These are phyloP conservation scores for Danio rerio DNA, from an alignment of 2,113 vertebrate genomes.

Conservation along the genomic window DNA sequence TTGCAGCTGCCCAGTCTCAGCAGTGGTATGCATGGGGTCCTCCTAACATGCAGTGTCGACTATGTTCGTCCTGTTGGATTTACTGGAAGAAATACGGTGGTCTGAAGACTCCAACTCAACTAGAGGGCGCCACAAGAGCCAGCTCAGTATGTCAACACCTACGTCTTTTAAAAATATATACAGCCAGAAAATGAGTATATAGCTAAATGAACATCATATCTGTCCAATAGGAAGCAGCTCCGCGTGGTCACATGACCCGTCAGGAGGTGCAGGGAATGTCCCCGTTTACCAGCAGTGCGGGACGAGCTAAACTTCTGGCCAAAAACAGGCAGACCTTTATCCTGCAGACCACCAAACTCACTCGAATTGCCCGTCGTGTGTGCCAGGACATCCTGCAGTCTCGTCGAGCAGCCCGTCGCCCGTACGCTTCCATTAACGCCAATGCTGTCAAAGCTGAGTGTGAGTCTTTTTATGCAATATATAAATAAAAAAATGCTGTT, in stretches of 20 bases:
- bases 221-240: conserved; percentile 79
- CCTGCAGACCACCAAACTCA: conserved; percentile 92
- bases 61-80: conserved; percentile 95
- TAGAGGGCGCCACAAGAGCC: conserved; percentile 86
- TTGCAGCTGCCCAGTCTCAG: conserved; percentile 86
- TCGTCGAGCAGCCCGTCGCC: conserved; percentile 85
- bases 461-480: conserved; percentile 62
- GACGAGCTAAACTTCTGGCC: conserved; percentile 89
- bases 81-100: conserved; percentile 97
- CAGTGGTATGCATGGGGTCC: conserved; percentile 97
- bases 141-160: conserved; percentile 76
- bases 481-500: too few species aligned
- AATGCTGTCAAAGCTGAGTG: conserved; percentile 95
- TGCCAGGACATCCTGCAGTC: conserved; percentile 92
- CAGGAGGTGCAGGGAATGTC: conserved; percentile 91
- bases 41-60: conserved; percentile 95
- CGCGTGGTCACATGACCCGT: conserved; percentile 85
- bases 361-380: conserved; percentile 88
- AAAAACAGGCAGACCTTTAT: conserved; percentile 95
- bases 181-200: not conserved
- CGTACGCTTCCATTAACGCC: conserved; percentile 93
- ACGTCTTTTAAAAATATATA: too few species aligned
- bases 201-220: too few species aligned
- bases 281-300: conserved; percentile 88
- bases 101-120: conserved; percentile 91